Conservation (phyloP, 2,113 vertebrate genomes). For the Asarcornis scutulata region DNA sequence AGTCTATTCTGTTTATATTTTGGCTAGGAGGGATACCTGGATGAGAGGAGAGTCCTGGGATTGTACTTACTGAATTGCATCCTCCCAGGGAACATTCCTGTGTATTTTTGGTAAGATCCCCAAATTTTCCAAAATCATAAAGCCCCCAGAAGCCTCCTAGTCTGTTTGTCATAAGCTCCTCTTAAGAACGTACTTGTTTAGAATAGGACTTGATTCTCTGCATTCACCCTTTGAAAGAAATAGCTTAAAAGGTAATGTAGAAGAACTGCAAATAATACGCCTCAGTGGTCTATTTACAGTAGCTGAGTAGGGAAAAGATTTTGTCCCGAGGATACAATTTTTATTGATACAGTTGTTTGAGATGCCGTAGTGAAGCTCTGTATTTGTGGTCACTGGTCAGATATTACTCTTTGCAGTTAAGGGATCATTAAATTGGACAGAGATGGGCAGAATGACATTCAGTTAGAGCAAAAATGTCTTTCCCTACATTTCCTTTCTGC, state of each 20-base stretch:
- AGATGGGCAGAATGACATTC: neutral
- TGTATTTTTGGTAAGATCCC: neutral
- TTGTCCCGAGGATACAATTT: neutral
- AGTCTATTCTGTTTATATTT: neutral
- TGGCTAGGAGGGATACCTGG: neutral
- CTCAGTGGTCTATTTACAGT: neutral
- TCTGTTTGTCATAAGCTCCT: neutral
- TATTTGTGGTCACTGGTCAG: neutral
- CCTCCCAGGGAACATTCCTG: neutral
- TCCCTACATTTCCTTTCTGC: neutral
- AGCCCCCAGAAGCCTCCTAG: neutral
- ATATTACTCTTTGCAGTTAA: neutral
- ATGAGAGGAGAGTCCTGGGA: neutral
- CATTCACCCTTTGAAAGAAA: neutral
- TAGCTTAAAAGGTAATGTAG: neutral
- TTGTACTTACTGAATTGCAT: neutral
- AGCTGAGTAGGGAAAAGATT: neutral
- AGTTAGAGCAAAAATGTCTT: neutral
- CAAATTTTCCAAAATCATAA: neutral
- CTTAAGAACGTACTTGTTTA: neutral
- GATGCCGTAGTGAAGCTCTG: neutral
- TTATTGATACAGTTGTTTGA: neutral
- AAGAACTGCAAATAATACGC: neutral
- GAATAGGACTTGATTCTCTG: neutral
- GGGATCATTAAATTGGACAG: neutral